phyloP scores from a whole-genome alignment of 2,888 invertebrate species.

The Apoderus coryli region DNA sequence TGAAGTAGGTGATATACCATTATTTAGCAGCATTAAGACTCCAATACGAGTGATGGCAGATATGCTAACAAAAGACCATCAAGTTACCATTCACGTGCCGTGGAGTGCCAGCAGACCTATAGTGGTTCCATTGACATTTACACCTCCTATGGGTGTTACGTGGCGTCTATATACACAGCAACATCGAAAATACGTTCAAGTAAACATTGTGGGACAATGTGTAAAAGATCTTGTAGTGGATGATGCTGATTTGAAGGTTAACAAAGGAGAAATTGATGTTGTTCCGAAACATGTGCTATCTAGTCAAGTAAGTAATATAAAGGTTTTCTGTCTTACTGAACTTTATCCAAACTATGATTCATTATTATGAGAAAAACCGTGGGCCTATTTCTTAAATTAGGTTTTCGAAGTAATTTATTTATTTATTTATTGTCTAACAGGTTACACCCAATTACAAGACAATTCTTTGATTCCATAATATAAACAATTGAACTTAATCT shows the following conservation, averaged over 20 bases:
- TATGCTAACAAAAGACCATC: conserved; percentile 49
- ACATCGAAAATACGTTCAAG: conserved; percentile 73
- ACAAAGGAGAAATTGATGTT: conserved; percentile 22
- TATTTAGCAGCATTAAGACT: conserved; percentile 25
- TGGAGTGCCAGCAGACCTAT: conserved; percentile 62
- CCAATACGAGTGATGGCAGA: conserved; percentile 53
- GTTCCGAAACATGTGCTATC: conserved; percentile 23
- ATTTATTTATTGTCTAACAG: no score
- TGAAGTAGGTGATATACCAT: conserved; percentile 24
- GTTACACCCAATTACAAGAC: no score
- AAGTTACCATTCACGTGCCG: conserved; percentile 59
- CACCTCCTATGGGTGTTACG: conserved; percentile 65
- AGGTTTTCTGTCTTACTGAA: no score
- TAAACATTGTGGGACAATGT: conserved; percentile 48
- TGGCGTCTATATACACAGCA: conserved; percentile 75
- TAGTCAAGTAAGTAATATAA: conserved; percentile 26
- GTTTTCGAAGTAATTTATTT: conserved; percentile 2
- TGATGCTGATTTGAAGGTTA: conserved; percentile 22
- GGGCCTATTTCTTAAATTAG: no score
- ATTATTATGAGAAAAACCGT: conserved; percentile 2
- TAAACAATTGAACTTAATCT: no score
- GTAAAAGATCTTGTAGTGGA: conserved; percentile 24
- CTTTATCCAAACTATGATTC: not conserved
- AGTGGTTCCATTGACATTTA: conserved; percentile 64
- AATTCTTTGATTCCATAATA: no score